These are phyloP conservation scores for Strongylocentrotus purpuratus DNA, from an alignment of 35 echinoderm and acorn worm genomes.

Conservation along the genomic window DNA sequence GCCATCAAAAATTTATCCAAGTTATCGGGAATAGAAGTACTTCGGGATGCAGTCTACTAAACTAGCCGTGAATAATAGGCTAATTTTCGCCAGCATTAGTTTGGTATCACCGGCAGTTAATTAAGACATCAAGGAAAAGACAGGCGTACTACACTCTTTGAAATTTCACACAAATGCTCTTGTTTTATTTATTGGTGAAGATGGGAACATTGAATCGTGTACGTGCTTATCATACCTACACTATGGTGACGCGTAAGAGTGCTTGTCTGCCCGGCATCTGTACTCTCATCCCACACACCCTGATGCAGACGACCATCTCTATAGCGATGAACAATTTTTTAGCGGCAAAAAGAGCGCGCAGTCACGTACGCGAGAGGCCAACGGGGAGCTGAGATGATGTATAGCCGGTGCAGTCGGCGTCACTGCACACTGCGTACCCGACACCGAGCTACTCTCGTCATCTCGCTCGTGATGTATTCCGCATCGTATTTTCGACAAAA, in stretches of 20 bases:
- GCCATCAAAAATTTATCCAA: conserved; percentile 48
- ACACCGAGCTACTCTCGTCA: background rate
- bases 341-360: conserved; percentile 23
- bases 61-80: conserved; percentile 53
- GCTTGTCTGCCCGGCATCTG: background rate
- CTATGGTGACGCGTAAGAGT: background rate
- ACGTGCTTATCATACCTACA: conserved; percentile 33
- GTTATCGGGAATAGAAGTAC: background rate
- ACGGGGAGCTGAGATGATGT: conserved; percentile 46
- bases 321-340: background rate
- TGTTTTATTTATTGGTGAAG: conserved; percentile 49
- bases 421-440: conserved; percentile 14
- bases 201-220: conserved; percentile 14
- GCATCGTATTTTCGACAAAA: conserved; percentile 34
- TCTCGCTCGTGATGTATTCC: background rate
- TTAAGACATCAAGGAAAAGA: conserved; percentile 34
- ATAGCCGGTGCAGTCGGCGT: conserved; percentile 49
- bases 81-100: conserved; percentile 40
- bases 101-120: conserved; percentile 52
- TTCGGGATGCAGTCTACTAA: conserved; percentile 5
- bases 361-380: conserved; percentile 44
- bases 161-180: conserved; percentile 54
- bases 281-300: background rate
- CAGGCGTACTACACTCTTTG: conserved; percentile 22
- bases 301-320: background rate